Percentiles rank a stretch among this genome's conserved stretches.
phyloP scores from a whole-genome alignment of 2,797 vertebrate species.

The Cynopterus sphinx region DNA sequence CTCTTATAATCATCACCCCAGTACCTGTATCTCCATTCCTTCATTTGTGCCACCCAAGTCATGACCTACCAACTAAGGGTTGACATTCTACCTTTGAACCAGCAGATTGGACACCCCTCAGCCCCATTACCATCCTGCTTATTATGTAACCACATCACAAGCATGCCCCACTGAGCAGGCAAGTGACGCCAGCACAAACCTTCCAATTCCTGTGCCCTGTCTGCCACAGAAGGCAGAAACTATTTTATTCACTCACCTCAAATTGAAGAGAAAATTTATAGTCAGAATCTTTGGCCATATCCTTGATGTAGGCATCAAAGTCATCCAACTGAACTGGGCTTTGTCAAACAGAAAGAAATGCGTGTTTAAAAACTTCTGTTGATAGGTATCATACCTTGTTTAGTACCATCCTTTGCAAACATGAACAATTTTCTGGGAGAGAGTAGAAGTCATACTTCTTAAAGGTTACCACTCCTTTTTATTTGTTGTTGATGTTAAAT shows the following conservation, averaged over 20 bases:
- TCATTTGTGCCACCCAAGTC: background rate
- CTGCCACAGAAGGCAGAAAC: background rate
- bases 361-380: background rate
- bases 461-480: background rate
- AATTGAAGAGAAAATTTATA: slow-evolving; percentile 99
- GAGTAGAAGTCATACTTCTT: background rate
- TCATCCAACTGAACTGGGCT: slow-evolving; percentile 96
- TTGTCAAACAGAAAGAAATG: slow-evolving; percentile 61
- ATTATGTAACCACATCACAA: fast-evolving
- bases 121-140: too few species aligned
- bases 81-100: background rate
- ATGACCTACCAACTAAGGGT: background rate
- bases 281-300: slow-evolving; percentile 98
- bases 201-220: fast-evolving
- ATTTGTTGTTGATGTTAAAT: background rate
- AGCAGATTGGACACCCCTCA: background rate
- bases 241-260: slow-evolving; percentile 87
- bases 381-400: background rate
- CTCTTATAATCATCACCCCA: background rate
- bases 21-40: background rate
- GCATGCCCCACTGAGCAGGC: background rate
- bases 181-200: background rate
- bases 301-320: slow-evolving; percentile 95
- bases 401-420: background rate
- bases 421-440: background rate